A percentile compares a stretch with the other conserved stretches of the same genome.
phyloP scores from a whole-genome alignment of 1,140 invertebrate species.

The Anthonomus grandis region DNA sequence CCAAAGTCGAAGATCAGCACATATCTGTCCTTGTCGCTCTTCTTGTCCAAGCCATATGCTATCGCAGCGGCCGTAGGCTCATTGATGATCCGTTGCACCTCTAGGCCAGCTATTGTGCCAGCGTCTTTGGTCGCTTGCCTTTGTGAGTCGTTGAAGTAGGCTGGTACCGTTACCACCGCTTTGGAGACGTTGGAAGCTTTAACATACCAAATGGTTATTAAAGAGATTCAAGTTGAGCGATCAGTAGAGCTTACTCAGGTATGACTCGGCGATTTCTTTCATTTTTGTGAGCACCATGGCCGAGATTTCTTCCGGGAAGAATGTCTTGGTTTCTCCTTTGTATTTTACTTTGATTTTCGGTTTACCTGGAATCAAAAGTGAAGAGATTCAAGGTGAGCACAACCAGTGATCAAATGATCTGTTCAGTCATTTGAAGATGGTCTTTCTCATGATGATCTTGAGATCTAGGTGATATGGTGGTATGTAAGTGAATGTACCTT shows the following conservation, averaged over 20 bases:
- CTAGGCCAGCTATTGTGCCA: slow-evolving; percentile 59
- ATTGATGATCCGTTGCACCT: slow-evolving; percentile 68
- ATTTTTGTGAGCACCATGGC: slow-evolving; percentile 83
- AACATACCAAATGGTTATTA: neutral
- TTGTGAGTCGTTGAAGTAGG: slow-evolving; percentile 47
- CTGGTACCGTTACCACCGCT: slow-evolving; percentile 53
- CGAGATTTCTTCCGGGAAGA: slow-evolving; percentile 66
- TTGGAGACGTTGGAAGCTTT: slow-evolving; percentile 37
- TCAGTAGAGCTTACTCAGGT: slow-evolving; percentile 39
- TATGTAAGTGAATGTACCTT: slow-evolving; percentile 29
- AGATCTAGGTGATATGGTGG: no score
- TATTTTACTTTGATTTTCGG: slow-evolving; percentile 57
- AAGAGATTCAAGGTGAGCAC: no score
- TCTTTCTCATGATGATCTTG: no score
- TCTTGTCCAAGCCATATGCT: slow-evolving; percentile 65
- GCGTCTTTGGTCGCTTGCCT: slow-evolving; percentile 50
- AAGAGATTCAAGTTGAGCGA: neutral
- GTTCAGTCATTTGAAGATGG: no score
- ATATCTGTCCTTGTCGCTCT: slow-evolving; percentile 56
- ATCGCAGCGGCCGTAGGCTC: slow-evolving; percentile 69
- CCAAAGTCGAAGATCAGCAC: slow-evolving; percentile 59
- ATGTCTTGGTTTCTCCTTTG: slow-evolving; percentile 55
- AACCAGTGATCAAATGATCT: no score
- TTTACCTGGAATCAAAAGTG: slow-evolving; percentile 47
- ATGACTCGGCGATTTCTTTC: slow-evolving; percentile 62